Evolutionary conservation across 2,797 vertebrate species (phyloP).

Genomic region (Poecilia picta): DNA sequence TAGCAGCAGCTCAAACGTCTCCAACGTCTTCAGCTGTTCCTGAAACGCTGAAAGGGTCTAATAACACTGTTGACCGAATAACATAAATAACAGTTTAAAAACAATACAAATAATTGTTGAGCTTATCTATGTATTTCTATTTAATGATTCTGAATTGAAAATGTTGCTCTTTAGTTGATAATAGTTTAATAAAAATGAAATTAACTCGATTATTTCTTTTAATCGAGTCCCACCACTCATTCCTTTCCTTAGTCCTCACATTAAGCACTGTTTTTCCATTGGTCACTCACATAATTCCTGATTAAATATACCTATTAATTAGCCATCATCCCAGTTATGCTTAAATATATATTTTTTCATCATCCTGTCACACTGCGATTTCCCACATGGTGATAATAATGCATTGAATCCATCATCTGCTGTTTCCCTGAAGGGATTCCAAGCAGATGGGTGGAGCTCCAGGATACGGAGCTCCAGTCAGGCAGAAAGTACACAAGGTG

Average conservation of each 20-base stretch:
- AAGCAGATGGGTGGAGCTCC: background rate
- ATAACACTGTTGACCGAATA: too few relatives aligned
- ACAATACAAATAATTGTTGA: too few relatives aligned
- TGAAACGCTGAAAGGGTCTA: too few relatives aligned
- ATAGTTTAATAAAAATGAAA: background rate
- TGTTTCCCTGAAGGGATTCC: background rate
- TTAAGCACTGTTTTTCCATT: background rate
- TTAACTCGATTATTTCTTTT: too few relatives aligned
- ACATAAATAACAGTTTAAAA: too few relatives aligned
- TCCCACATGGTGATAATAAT: background rate
- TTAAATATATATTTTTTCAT: background rate
- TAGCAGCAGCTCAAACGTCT: too few relatives aligned
- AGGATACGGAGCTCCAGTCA: background rate
- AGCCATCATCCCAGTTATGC: too few relatives aligned
- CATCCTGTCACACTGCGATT: background rate
- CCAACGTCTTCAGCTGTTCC: too few relatives aligned
- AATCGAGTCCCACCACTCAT: background rate
- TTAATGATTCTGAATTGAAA: background rate
- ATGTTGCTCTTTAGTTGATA: background rate
- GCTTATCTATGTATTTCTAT: too few relatives aligned
- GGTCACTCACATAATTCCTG: background rate
- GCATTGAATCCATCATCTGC: background rate
- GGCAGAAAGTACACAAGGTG: background rate
- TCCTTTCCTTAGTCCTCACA: background rate
- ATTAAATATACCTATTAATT: background rate